Evolutionary conservation across 1,140 invertebrate genomes (phyloP), one percentile per base, ranked within the genome.

Genomic region (Lasaia peninsularis): DNA sequence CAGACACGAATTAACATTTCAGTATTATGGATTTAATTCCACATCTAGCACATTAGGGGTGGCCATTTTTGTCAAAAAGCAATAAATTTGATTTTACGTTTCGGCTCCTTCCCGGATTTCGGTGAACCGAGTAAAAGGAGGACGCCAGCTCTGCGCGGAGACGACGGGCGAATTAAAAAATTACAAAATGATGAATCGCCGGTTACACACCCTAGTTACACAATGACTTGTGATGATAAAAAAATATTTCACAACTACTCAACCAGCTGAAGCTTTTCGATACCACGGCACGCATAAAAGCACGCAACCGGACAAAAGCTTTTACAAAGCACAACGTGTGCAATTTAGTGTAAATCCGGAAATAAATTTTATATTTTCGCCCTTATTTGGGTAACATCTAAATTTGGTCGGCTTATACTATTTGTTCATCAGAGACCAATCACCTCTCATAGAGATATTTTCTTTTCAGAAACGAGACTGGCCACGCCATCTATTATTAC

Each of bases 51-150:
- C 63, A 71, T 71, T 73, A 56, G 57, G 63, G 76, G 81, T 80
- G 76, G 81, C 83, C 85, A 88, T 88, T 84, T 86, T 86, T 83
- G 75, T 78, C 70, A 82, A 88, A 88, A 80, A 82, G 71, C 63
- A 71, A 65, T 63, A 71, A 66, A 72, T 75, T 73, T 73, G 44
- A 54, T 60, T 75, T 71, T 72, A 68, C 69, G 68, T 80, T 69
- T 71, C 70, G 71, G 50, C 54, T 71, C 71, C 65, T 71, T 61
- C 52, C 18, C 7, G 18, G 71, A 78, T 75, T 80, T 80, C 63
- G 70, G 71, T 66, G 76, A 73, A 73, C 67, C 69, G 67, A 60
- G 40, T 73, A 75, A 70, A 67, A 69, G 78, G 75, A 77, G 76
- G 73, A 87, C 80, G 76, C 82, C 78, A 80, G 78, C 69, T 78